These are phyloP conservation scores for Typhlomys cinereus DNA, from an alignment of 2,113 vertebrate species.

Conservation along the genomic window DNA sequence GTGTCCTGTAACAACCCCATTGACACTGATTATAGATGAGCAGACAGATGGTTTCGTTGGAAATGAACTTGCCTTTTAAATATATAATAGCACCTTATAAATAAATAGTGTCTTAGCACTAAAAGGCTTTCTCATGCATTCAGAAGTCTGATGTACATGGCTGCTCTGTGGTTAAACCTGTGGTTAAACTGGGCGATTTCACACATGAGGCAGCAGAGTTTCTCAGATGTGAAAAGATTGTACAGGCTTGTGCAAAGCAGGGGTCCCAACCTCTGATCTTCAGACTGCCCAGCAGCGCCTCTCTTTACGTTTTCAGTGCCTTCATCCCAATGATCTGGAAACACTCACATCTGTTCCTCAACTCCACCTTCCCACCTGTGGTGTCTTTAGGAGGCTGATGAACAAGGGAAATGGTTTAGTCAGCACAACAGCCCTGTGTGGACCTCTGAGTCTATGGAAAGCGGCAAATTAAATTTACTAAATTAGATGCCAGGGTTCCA, in stretches of 20 bases:
- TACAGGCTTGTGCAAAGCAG: neutral
- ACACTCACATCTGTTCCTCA: neutral
- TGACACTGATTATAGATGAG: conserved; percentile 16
- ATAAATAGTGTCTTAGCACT: conserved; percentile 48
- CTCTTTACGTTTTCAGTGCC: neutral
- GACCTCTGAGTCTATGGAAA: neutral
- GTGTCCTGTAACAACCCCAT: conserved; percentile 41
- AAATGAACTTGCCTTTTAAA: conserved; percentile 56
- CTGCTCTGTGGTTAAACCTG: neutral
- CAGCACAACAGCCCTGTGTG: neutral
- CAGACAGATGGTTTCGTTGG: conserved; percentile 60
- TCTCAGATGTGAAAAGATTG: neutral
- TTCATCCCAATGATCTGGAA: neutral
- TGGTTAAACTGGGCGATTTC: conserved; percentile 18
- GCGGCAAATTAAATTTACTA: neutral
- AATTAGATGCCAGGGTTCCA: neutral
- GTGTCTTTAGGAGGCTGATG: neutral
- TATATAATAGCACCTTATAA: conserved; percentile 54
- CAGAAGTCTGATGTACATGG: neutral
- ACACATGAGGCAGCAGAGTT: neutral
- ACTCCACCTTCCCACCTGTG: neutral
- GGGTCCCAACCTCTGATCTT: neutral
- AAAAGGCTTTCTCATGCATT: neutral
- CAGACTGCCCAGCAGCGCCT: neutral
- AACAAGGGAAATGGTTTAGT: neutral